A percentile compares a stretch with the other conserved stretches of the same genome.
Evolutionary conservation across 2,113 vertebrate species (phyloP).

Genomic region (Passer domesticus): DNA sequence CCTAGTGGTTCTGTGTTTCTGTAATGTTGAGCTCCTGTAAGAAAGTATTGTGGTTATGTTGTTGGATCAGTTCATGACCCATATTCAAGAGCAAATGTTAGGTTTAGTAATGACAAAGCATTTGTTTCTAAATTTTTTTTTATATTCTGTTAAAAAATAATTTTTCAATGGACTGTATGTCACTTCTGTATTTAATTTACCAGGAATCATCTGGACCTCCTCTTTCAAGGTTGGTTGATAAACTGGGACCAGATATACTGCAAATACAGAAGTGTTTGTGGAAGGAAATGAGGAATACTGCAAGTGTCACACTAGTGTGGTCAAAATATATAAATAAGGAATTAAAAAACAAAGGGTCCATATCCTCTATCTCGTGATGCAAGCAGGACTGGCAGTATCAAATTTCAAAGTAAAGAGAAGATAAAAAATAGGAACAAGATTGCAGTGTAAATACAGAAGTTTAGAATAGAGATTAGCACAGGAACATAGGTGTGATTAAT

Average conservation of each 20-base stretch:
- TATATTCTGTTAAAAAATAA: not conserved
- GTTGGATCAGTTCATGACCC: not conserved
- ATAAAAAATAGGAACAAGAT: not conserved
- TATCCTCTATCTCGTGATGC: not conserved
- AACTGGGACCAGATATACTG: rapidly evolving
- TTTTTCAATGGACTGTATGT: not conserved
- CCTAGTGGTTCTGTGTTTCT: not conserved
- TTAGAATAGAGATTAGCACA: not conserved
- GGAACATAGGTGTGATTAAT: not conserved
- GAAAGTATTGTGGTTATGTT: not conserved
- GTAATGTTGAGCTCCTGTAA: not conserved
- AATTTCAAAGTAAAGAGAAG: not conserved
- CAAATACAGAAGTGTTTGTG: not conserved
- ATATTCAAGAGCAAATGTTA: not conserved
- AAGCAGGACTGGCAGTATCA: not conserved
- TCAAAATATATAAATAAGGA: not conserved
- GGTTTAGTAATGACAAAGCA: not conserved
- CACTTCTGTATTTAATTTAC: not conserved
- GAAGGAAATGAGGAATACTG: not conserved
- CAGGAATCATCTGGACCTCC: not conserved
- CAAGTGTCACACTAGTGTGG: not conserved
- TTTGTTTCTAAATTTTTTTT: not conserved
- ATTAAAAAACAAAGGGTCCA: not conserved
- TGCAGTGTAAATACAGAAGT: not conserved
- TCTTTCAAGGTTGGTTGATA: not conserved